Base-by-base conservation (phyloP, 2,888 invertebrate species). In the Leptodirus hochenwartii region DNA sequence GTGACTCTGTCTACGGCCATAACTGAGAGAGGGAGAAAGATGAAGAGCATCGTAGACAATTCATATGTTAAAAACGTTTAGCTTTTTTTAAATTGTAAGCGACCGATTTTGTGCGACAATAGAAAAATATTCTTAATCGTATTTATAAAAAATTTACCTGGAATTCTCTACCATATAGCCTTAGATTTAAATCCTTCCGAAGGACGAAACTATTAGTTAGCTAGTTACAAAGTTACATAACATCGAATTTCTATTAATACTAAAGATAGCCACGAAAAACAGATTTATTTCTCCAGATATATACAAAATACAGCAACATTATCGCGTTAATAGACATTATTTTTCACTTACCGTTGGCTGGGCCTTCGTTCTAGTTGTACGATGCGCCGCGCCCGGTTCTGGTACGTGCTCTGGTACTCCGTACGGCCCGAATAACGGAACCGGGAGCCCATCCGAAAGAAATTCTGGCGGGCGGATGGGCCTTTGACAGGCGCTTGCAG, bases 361-460 rank as follows among this genome's bases (percentile, higher is more conserved):
- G 96, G 95, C 30, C 91, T 69, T 35, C 98, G 66, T 57, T 98
- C 96, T 54, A 98, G 90, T 51, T 91, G 88, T 4, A 93, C 93
- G 2, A 88, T 90, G 30, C 93, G 69, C 25, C 93, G 64, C 2
- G 90, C 87, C 37, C 84, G 68, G 56, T 81, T 88, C 47, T 81
- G 73, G 47, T 85, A 84, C 5, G 91, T 85, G 15, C 90, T 85
- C 61, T 98, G 96, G 54, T 91, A 96, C 59, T 98, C 98, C 2
- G 98, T 98, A 51, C 91, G 77, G 0, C 98, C 56, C 4, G 56
- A 56, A 39, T 81, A 82, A 51, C 90, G 76, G 56, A 98, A 98
- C 32, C 96, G 69, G 9, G 96, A 96, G 30, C 96, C 96, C 88
- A 98, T 91, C 37, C 98, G 68, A 60, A 98, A 91, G 63, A 98